A percentile compares a stretch with the other conserved stretches of the same genome.
phyloP scores from a whole-genome alignment of 2,888 invertebrate genomes.

The Chrysolina oricalcia region DNA sequence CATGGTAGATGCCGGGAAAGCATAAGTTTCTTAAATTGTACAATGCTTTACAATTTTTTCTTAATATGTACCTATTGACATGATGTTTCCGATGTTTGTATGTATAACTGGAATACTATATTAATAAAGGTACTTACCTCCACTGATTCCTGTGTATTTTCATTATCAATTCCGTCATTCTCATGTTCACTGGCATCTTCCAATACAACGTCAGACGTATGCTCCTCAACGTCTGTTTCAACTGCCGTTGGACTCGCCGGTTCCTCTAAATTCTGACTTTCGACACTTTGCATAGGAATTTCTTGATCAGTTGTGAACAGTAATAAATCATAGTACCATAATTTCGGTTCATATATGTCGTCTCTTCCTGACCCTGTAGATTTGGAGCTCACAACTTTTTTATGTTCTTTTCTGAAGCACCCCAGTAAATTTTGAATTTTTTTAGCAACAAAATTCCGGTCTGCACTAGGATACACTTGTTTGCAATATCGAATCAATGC shows the following conservation, averaged over 20 bases:
- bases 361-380: no score
- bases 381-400: no score
- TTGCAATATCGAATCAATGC: no score
- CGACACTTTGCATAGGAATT: conserved; percentile 25
- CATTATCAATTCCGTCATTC: conserved; percentile 20
- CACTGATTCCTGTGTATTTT: not conserved
- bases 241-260: conserved; percentile 22
- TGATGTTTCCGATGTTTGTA: not conserved
- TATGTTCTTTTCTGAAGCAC: no score
- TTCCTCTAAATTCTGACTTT: conserved; percentile 21
- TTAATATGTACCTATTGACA: conserved; percentile 18
- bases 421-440: no score
- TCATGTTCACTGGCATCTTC: conserved; percentile 16
- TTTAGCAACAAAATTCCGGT: no score
- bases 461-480: no score
- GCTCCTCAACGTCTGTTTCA: conserved; percentile 14
- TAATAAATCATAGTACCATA: not conserved
- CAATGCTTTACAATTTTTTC: conserved; percentile 1
- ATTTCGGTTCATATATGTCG: not conserved
- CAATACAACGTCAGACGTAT: conserved; percentile 13
- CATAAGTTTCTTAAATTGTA: not conserved
- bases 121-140: no score
- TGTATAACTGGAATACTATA: no score
- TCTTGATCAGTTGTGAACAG: conserved; percentile 1
- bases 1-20: conserved; percentile 21